Conservation (phyloP, 1,140 invertebrate genomes). For the Oscheius sp. region DNA sequence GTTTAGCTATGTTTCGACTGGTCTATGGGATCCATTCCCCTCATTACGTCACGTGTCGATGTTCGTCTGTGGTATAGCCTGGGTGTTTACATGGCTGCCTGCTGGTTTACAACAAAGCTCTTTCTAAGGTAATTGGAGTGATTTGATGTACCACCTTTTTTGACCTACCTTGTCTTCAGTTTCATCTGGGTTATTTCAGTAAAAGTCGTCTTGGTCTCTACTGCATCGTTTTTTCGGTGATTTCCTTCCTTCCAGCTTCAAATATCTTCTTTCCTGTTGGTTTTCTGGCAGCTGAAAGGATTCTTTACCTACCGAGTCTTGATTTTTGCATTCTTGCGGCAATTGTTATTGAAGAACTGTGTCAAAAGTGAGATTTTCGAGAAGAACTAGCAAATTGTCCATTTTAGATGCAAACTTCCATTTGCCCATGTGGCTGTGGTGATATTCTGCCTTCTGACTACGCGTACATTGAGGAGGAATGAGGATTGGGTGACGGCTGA, state of each 20-base stretch:
- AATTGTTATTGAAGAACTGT: conserved; percentile 67
- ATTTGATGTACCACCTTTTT: too few relatives aligned
- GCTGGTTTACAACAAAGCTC: too few relatives aligned
- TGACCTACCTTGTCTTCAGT: not conserved
- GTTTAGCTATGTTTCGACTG: conserved; percentile 81
- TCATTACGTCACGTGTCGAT: conserved; percentile 74
- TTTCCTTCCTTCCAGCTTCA: conserved; percentile 89
- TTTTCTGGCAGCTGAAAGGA: conserved; percentile 89
- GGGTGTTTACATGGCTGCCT: conserved; percentile 68
- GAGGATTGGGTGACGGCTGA: conserved; percentile 88
- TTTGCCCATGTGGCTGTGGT: not conserved
- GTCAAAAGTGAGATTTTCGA: not conserved
- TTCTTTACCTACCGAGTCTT: conserved; percentile 93
- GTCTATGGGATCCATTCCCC: conserved; percentile 88
- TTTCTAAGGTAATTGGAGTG: too few relatives aligned
- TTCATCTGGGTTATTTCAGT: not conserved
- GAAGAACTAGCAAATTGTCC: conserved; percentile 43
- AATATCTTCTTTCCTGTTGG: conserved; percentile 95
- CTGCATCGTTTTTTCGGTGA: conserved; percentile 75
- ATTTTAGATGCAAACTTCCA: not conserved
- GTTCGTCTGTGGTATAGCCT: conserved; percentile 72
- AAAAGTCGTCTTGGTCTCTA: conserved; percentile 40
- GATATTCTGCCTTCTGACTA: conserved; percentile 67
- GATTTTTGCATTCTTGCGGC: conserved; percentile 89
- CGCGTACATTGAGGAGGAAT: conserved; percentile 78